These are phyloP conservation scores for Lycia hirtaria DNA, from an alignment of 2,888 invertebrate genomes.

Conservation along the genomic window DNA sequence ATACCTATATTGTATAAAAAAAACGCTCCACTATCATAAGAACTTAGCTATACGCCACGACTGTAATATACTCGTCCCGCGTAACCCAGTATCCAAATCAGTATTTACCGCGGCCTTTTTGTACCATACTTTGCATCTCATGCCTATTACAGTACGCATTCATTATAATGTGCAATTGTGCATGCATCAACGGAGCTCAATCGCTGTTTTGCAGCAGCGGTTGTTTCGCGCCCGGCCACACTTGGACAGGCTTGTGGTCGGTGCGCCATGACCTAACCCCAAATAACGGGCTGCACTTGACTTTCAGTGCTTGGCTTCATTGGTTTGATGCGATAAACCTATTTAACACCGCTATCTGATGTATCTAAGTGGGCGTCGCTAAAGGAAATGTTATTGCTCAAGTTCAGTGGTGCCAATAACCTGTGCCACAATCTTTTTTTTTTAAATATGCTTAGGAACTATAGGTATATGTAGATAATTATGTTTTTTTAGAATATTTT, in stretches of 20 bases:
- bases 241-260: conserved; percentile 32
- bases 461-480: too few species aligned
- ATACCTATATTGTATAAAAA: too few species aligned
- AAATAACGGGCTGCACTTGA: conserved; percentile 62
- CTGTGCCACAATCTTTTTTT: too few species aligned
- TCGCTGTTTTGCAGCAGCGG: conserved; percentile 3
- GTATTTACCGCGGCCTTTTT: too few species aligned
- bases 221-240: conserved; percentile 18
- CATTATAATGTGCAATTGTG: conserved; percentile 41
- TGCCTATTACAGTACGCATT: not conserved
- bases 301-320: conserved; percentile 50
- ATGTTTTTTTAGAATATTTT: too few species aligned
- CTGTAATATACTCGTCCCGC: too few species aligned
- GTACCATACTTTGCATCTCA: too few species aligned
- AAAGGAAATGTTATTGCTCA: not conserved
- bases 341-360: conserved; percentile 15
- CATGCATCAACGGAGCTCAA: conserved; percentile 29
- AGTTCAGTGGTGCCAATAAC: too few species aligned
- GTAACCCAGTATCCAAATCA: too few species aligned
- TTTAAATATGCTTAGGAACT: too few species aligned
- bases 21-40: too few species aligned
- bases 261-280: conserved; percentile 56
- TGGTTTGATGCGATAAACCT: conserved; percentile 28
- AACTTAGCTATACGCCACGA: too few species aligned
- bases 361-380: conserved; percentile 4